Percentiles rank a stretch among this genome's conserved stretches.
Evolutionary conservation across 2,888 invertebrate species (phyloP).

Genomic region (Rhorus exstirpatorius): DNA sequence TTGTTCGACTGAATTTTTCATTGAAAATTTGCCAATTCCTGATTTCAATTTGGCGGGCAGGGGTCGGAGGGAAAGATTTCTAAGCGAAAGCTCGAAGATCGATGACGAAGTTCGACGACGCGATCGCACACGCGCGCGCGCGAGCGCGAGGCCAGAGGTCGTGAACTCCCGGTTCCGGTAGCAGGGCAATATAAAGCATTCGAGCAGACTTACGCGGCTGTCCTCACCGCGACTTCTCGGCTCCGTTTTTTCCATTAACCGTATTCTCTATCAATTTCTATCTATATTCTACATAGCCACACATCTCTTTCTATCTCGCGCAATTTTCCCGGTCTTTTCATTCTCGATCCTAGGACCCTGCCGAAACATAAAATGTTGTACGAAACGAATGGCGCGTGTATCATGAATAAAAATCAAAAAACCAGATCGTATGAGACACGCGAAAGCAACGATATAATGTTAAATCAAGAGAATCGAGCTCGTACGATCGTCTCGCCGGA

Average conservation of each 20-base stretch:
- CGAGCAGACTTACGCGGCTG: constrained; percentile 42
- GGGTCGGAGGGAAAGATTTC: not conserved
- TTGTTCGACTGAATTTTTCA: not conserved
- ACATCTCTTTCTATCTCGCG: not conserved
- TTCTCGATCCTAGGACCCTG: constrained; percentile 3
- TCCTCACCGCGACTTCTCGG: constrained; percentile 60
- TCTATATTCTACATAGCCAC: not conserved
- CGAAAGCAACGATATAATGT: constrained; percentile 48
- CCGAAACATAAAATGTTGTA: constrained; percentile 32
- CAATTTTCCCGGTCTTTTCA: constrained; percentile 26
- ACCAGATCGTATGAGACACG: constrained; percentile 5
- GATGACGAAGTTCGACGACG: constrained; percentile 64
- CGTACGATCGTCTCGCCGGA: constrained; percentile 11
- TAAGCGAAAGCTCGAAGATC: constrained; percentile 52
- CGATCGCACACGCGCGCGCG: constrained; percentile 53
- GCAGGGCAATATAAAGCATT: constrained; percentile 47
- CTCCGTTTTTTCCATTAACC: constrained; percentile 63
- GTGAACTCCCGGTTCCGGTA: constrained; percentile 70
- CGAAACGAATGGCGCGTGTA: constrained; percentile 40
- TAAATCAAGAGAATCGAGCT: constrained; percentile 30
- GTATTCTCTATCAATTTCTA: constrained; percentile 44
- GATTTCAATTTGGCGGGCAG: not conserved
- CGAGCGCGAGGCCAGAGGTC: constrained; percentile 64
- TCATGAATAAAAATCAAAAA: constrained; percentile 56
- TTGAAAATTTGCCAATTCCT: not conserved